These are phyloP conservation scores for Furnarius figulus DNA, from an alignment of 2,113 vertebrate species.

Conservation along the genomic window DNA sequence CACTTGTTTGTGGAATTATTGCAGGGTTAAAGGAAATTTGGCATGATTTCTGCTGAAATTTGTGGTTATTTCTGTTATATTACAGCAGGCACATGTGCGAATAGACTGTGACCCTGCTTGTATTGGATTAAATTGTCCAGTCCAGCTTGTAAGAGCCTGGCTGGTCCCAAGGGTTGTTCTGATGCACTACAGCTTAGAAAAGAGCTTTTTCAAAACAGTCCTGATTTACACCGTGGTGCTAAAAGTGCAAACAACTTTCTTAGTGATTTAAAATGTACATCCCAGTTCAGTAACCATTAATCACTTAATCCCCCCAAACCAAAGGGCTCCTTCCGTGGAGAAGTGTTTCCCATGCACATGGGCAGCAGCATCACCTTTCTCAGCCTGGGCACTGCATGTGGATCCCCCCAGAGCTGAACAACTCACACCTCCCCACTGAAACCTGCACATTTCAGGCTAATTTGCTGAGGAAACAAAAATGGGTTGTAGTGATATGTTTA, in stretches of 20 bases:
- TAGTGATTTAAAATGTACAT: background rate
- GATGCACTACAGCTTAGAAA: background rate
- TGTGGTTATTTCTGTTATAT: background rate
- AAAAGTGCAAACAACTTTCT: background rate
- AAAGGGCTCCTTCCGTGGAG: background rate
- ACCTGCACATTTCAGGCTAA: background rate
- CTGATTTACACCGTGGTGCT: background rate
- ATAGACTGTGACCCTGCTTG: background rate
- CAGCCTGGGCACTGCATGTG: background rate
- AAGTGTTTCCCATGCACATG: background rate
- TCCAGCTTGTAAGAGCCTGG: background rate
- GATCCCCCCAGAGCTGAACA: accelerated
- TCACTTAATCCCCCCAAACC: background rate
- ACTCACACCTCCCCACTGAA: background rate
- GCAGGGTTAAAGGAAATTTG: background rate
- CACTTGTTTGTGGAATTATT: background rate
- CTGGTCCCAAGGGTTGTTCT: background rate
- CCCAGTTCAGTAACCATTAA: background rate
- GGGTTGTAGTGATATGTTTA: background rate
- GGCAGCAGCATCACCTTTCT: background rate
- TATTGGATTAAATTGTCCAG: background rate
- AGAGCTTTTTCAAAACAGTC: background rate
- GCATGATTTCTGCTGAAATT: background rate
- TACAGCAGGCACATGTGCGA: background rate
- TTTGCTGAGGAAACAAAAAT: background rate